Evolutionary conservation across 2,113 vertebrate species (phyloP).

Genomic region (Toxostoma redivivum): DNA sequence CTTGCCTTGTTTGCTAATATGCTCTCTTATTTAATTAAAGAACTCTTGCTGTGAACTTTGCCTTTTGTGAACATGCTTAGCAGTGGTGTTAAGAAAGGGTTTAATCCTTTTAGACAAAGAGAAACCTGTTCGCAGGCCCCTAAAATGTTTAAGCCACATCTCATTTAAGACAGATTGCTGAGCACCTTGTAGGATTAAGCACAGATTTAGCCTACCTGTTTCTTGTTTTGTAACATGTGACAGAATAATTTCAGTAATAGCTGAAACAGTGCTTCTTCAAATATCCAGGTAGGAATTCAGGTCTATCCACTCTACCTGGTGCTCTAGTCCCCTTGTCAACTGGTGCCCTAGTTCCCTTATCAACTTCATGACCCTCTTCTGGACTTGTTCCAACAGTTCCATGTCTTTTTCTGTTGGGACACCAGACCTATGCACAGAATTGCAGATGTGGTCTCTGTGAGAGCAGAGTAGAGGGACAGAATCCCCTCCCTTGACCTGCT

Average conservation of each 20-base stretch:
- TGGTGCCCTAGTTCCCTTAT: not conserved
- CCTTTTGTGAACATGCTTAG: not conserved
- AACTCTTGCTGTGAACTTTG: constrained; percentile 1
- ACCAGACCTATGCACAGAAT: not conserved
- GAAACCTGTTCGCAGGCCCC: not conserved
- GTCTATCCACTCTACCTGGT: not conserved
- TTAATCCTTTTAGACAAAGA: not conserved
- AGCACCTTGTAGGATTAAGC: not conserved
- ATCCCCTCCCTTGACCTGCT: not conserved
- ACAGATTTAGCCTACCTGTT: not conserved
- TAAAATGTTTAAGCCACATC: not conserved
- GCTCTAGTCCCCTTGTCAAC: not conserved
- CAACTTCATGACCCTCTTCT: not conserved
- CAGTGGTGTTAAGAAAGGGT: not conserved
- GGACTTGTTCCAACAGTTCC: not conserved
- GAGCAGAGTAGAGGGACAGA: not conserved
- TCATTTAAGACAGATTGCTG: not conserved
- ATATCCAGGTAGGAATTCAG: not conserved
- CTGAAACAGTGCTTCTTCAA: not conserved
- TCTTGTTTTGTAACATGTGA: not conserved
- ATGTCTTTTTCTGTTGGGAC: not conserved
- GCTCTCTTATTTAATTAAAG: not conserved
- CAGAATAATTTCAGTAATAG: accelerated
- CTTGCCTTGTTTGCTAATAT: constrained; percentile 4
- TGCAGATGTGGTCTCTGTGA: not conserved